A percentile compares a stretch with the other conserved stretches of the same genome.
phyloP scores from a whole-genome alignment of 2,888 invertebrate species.

The Dynastes grantii region DNA sequence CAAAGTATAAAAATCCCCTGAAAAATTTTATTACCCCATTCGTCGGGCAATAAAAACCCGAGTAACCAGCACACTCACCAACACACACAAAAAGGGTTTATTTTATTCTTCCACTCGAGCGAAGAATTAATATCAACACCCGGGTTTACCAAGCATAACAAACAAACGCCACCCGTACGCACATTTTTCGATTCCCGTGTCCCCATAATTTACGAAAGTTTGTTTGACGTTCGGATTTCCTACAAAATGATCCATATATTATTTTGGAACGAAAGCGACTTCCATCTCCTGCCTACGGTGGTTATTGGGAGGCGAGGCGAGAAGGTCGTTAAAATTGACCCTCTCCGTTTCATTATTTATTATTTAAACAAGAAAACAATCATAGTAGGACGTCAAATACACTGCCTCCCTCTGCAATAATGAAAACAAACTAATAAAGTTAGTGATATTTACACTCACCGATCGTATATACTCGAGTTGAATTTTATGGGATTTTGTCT shows the following conservation, averaged over 20 bases:
- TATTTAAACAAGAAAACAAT: conserved; percentile 40
- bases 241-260: neutral
- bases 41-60: neutral
- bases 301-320: neutral
- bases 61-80: neutral
- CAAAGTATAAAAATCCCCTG: conserved; percentile 19
- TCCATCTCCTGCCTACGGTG: neutral
- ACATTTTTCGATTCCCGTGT: no score
- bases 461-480: neutral
- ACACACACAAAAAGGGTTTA: neutral
- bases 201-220: conserved; percentile 19
- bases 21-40: conserved; percentile 26
- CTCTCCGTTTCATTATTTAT: conserved; percentile 9
- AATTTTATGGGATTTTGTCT: no score
- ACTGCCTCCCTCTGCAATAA: conserved; percentile 21
- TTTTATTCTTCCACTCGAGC: neutral
- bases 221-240: conserved; percentile 24
- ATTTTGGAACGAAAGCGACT: neutral
- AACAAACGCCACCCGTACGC: no score
- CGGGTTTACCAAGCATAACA: neutral
- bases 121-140: neutral
- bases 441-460: neutral
- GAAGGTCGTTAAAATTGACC: conserved; percentile 22
- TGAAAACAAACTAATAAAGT: conserved; percentile 41
- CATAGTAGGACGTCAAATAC: neutral